These are phyloP conservation scores for Polypterus senegalus DNA, from an alignment of 2,113 vertebrate species.

Conservation along the genomic window DNA sequence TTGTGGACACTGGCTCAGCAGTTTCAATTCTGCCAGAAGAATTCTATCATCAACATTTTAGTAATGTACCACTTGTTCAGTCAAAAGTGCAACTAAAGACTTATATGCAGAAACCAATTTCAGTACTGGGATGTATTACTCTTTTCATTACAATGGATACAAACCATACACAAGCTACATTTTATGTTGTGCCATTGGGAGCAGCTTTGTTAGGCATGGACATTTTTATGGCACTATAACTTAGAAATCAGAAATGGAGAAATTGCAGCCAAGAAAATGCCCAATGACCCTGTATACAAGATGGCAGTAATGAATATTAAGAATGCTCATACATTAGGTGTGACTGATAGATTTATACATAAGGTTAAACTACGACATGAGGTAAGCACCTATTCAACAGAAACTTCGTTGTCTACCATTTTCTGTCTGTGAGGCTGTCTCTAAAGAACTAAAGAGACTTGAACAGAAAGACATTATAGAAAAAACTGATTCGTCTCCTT, in stretches of 20 bases:
- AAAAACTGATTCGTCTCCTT: not conserved
- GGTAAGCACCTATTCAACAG: not conserved
- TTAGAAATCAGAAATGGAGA: not conserved
- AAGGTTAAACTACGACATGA: not conserved
- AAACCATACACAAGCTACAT: not conserved
- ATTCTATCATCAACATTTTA: conserved; percentile 28
- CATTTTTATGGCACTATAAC: not conserved
- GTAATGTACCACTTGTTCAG: conserved; percentile 26
- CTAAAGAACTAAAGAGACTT: not conserved
- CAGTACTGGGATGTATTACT: not conserved
- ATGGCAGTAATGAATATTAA: not conserved
- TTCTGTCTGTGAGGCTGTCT: not conserved
- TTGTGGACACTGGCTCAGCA: conserved; percentile 25
- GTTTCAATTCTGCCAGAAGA: conserved; percentile 28
- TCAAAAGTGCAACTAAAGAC: conserved; percentile 12
- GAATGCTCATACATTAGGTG: not conserved
- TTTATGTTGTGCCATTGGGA: not conserved
- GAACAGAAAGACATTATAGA: not conserved
- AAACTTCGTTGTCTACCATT: not conserved
- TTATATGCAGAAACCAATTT: conserved; percentile 8
- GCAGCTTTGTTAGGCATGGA: not conserved
- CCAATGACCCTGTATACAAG: not conserved
- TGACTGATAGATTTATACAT: not conserved
- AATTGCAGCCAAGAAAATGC: not conserved
- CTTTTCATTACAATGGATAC: not conserved